A percentile compares a stretch with the other conserved stretches of the same genome.
These are phyloP conservation scores for Poecilia picta DNA, from an alignment of 2,797 vertebrate genomes.

Conservation along the genomic window DNA sequence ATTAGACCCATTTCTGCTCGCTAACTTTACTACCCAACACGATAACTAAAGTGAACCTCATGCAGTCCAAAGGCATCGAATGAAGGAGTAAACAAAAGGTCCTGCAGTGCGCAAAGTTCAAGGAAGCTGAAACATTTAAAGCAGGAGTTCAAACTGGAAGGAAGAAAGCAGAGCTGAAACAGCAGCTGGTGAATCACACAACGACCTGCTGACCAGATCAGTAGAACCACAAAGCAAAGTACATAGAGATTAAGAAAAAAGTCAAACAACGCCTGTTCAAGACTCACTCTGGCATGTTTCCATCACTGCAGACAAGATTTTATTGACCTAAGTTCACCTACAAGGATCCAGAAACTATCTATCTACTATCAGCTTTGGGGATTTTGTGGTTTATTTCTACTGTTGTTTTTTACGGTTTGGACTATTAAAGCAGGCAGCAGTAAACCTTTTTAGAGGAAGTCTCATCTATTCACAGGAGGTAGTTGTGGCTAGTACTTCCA, in stretches of 20 bases:
- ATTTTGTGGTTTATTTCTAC: not conserved
- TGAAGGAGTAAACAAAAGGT: not conserved
- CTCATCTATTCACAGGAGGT: not conserved
- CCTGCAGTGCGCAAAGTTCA: not conserved
- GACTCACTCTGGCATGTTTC: not conserved
- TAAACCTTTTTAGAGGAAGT: not conserved
- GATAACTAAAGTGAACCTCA: not conserved
- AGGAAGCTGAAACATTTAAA: not conserved
- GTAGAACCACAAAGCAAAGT: not conserved
- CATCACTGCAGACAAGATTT: not conserved
- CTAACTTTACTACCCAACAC: not conserved
- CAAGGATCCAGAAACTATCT: not conserved
- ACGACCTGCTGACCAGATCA: not conserved
- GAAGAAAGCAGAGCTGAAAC: not conserved
- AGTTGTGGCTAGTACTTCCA: no score
- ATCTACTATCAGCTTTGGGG: not conserved
- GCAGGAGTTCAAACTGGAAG: not conserved
- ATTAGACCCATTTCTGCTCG: not conserved
- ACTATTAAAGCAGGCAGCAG: not conserved
- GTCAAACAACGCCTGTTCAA: not conserved
- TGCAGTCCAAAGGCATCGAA: not conserved
- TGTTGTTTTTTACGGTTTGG: not conserved
- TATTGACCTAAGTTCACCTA: not conserved
- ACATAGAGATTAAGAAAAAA: not conserved
- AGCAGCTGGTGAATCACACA: not conserved